A percentile compares a stretch with the other conserved stretches of the same genome.
Conservation (phyloP, 2,888 invertebrate species). For the Drosophila subsilvestris region DNA sequence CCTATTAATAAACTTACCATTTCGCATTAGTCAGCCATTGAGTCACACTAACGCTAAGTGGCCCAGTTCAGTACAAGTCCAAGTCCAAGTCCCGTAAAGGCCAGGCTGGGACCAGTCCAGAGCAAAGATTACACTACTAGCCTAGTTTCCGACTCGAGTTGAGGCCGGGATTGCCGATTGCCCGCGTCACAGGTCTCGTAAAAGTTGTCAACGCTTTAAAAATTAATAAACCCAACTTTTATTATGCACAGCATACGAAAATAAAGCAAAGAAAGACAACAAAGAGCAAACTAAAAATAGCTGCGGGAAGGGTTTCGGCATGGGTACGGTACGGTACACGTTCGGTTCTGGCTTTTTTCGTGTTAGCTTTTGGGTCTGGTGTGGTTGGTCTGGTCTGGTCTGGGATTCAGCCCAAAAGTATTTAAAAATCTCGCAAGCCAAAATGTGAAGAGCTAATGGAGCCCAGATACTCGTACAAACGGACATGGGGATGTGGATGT, state of each 20-base stretch:
- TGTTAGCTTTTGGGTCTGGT: slow-evolving; percentile 17
- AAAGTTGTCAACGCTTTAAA: slow-evolving; percentile 77
- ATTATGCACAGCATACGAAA: slow-evolving; percentile 52
- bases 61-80: too few relatives aligned
- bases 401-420: slow-evolving; percentile 67
- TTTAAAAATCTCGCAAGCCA: slow-evolving; percentile 74
- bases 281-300: slow-evolving; percentile 63
- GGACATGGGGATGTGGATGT: not conserved
- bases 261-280: slow-evolving; percentile 13
- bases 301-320: slow-evolving; percentile 53
- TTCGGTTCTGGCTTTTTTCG: slow-evolving; percentile 18
- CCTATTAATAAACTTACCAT: slow-evolving; percentile 4
- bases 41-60: slow-evolving; percentile 31
- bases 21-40: slow-evolving; percentile 39
- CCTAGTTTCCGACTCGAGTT: slow-evolving; percentile 67
- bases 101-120: not conserved
- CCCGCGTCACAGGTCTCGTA: slow-evolving; percentile 63
- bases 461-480: slow-evolving; percentile 47
- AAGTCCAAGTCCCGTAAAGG: not conserved
- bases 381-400: slow-evolving; percentile 33
- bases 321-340: slow-evolving; percentile 1
- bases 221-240: slow-evolving; percentile 75
- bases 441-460: slow-evolving; percentile 70
- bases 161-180: slow-evolving; percentile 24
- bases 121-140: slow-evolving; percentile 64